Evolutionary conservation across 2,113 vertebrate genomes (phyloP), one percentile per base, ranked within the genome.

Genomic region (Rhabdornis inornatus): DNA sequence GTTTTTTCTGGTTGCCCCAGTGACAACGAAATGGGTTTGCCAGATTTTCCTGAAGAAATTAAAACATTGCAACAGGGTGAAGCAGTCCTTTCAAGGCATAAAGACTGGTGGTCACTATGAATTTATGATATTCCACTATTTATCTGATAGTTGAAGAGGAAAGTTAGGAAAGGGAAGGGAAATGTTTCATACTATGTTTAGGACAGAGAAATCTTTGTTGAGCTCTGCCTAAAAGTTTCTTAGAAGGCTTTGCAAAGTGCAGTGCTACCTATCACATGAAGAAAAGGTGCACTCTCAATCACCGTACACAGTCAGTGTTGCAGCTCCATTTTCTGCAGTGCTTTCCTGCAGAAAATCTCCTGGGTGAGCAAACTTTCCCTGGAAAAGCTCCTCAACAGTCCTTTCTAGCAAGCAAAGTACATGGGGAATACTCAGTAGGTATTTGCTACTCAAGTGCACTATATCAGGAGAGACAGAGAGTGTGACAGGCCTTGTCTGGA

Each of bases 291-390:
- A 17, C 56, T 33, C 24, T 33, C 2, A 2, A 45, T 24, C 63
- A 37, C 27, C 0, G 0, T 11, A 68, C 4, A 21, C 25, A 66
- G 24, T 16, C 40, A 74, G 37, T 33, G 23, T n/a, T 45, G 35
- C 56, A 50, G 50, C 50, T 69, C 49, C 59, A 74, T 68, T 42
- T 89, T 31, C 47, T 15, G 42, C 30, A 75, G 64, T 49, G 24
- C 22, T 40, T 82, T 40, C 69, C 35, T 35, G 17, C 7, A 84
- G 53, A 88, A 84, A 16, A 60, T 47, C 55, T 61, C 20, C 19
- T 52, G 33, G n/a, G 33, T 70, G 42, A 80, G 14, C 4, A 74
- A 52, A 47, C 57, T 78, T 55, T 49, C 44, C 57, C 25, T 60
- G 72, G 49, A 82, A 83, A 75, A 33, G 23, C 9, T 90, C 30